A percentile compares a stretch with the other conserved stretches of the same genome.
Conservation (phyloP, 2,797 vertebrate species). For the Myripristis murdjan region DNA sequence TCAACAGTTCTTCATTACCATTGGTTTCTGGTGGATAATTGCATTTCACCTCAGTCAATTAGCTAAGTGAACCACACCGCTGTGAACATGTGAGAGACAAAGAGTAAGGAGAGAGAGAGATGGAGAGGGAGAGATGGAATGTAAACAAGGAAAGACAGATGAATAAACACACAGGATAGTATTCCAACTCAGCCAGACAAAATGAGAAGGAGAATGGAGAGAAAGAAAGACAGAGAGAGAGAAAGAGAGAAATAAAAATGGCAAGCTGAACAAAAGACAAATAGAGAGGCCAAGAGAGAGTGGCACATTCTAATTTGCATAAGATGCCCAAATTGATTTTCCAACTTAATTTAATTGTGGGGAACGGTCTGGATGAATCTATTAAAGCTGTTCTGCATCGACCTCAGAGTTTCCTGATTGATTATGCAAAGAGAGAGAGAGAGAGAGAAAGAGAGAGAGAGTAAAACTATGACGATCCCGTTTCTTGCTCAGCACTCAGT, state of each 20-base stretch:
- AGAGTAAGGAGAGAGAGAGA: conserved; percentile 12
- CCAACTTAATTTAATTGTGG: conserved; percentile 77
- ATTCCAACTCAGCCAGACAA: conserved; percentile 18
- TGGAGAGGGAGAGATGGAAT: conserved; percentile 14
- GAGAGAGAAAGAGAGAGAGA: conserved; percentile 35
- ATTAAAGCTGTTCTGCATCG: conserved; percentile 73
- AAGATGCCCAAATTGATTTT: conserved; percentile 79
- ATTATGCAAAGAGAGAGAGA: conserved; percentile 56
- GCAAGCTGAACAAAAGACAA: conserved; percentile 49
- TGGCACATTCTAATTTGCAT: conserved; percentile 72
- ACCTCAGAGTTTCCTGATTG: conserved; percentile 65
- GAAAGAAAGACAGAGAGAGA: conserved; percentile 29
- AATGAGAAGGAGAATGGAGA: background rate
- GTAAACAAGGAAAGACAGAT: conserved; percentile 38
- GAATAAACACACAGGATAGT: conserved; percentile 32
- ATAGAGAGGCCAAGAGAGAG: conserved; percentile 50
- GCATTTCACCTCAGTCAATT: conserved; percentile 72
- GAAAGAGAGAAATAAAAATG: conserved; percentile 18
- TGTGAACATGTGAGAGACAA: conserved; percentile 23
- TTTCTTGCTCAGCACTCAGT: conserved; percentile 16
- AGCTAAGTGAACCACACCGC: conserved; percentile 56
- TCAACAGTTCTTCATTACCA: conserved; percentile 57
- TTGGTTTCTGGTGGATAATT: conserved; percentile 73
- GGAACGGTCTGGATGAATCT: conserved; percentile 72
- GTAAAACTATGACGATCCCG: conserved; percentile 24